A percentile compares a stretch with the other conserved stretches of the same genome.
These are phyloP conservation scores for Perithous albicinctus DNA, from an alignment of 2,888 invertebrate genomes.

Conservation along the genomic window DNA sequence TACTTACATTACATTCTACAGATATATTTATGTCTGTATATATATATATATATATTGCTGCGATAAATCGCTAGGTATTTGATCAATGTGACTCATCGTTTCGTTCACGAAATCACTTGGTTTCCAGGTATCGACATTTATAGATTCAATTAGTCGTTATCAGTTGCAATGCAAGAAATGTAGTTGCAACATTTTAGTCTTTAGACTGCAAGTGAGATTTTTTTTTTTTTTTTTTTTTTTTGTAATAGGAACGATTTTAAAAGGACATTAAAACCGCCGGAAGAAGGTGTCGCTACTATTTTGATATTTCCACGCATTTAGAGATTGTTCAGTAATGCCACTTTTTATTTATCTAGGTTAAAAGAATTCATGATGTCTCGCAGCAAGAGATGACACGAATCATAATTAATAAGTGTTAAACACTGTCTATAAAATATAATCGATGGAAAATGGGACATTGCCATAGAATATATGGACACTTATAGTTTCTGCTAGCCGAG, in stretches of 20 bases:
- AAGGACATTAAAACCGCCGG: neutral
- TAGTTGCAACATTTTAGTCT: neutral
- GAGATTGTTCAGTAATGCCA: neutral
- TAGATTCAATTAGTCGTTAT: neutral
- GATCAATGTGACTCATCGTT: neutral
- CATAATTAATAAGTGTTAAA: neutral
- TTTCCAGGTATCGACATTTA: neutral
- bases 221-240: no score
- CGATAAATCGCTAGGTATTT: neutral
- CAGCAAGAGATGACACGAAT: neutral
- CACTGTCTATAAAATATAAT: neutral
- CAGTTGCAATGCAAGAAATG: neutral
- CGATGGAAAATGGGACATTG: slow-evolving; percentile 1
- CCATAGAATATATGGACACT: neutral
- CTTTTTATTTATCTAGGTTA: neutral
- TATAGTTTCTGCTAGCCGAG: neutral
- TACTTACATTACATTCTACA: neutral
- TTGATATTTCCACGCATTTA: neutral
- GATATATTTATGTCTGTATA: neutral
- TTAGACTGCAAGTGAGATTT: neutral
- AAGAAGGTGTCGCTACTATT: neutral
- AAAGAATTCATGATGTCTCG: neutral
- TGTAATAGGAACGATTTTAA: no score
- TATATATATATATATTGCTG: neutral
- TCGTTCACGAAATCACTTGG: neutral